These are phyloP conservation scores for Poecilia latipinna DNA, from an alignment of 2,113 vertebrate species.

Conservation along the genomic window DNA sequence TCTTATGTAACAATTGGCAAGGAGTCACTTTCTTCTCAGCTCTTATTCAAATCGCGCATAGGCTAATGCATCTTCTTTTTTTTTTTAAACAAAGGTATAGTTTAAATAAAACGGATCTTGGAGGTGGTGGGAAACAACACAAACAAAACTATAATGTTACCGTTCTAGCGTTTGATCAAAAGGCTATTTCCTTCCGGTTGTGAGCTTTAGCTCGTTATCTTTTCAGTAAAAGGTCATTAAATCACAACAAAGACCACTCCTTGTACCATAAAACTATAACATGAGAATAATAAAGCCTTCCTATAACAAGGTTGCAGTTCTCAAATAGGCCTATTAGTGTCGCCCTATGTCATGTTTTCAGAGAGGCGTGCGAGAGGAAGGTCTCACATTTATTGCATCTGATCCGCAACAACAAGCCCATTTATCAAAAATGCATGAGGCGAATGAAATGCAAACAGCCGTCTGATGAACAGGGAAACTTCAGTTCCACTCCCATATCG, in stretches of 20 bases:
- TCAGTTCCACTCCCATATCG: not conserved
- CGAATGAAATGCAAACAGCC: conserved; percentile 27
- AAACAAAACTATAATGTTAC: not conserved
- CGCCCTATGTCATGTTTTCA: conserved; percentile 36
- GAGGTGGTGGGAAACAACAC: not conserved
- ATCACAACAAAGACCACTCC: not conserved
- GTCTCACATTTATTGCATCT: conserved; percentile 26
- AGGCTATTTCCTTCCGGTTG: not conserved
- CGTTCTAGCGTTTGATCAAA: not conserved
- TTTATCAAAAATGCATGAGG: conserved; percentile 43
- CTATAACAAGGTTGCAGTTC: conserved; percentile 2
- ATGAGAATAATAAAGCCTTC: not conserved
- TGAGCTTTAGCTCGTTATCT: not conserved
- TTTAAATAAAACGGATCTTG: not conserved
- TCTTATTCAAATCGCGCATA: not conserved
- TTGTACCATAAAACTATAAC: not conserved
- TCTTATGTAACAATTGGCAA: not conserved
- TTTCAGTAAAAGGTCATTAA: conserved; percentile 13
- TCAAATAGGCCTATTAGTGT: conserved; percentile 14
- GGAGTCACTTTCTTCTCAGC: not conserved
- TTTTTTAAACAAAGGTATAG: not conserved
- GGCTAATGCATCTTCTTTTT: not conserved
- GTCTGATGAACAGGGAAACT: not conserved
- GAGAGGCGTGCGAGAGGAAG: not conserved
- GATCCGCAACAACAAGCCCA: conserved; percentile 42